Evolutionary conservation across 2,888 invertebrate genomes (phyloP), one percentile per base, ranked within the genome.

Genomic region (Toxonevra muliebris): DNA sequence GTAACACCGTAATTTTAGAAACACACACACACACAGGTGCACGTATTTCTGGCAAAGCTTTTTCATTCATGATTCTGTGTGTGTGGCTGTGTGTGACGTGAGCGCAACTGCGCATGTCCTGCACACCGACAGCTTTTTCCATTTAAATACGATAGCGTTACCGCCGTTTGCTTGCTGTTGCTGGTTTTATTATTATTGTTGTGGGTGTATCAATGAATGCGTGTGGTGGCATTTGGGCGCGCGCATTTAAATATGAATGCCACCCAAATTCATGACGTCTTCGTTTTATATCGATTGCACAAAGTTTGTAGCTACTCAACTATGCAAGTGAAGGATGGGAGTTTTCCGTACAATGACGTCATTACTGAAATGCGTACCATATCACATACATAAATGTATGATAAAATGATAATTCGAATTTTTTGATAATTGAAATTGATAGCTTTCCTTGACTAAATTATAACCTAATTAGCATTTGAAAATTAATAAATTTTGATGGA

Each of bases 221-320:
- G 48, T 48, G 8, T 11, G 48, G 48, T 15, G n/a, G 48, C 48
- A 1, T 10, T 48, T 11, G 1, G 15, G n/a, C 13, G 5, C 48
- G 48, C 48, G 1, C 72, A 68, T 30, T 30, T 30, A 7, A 30
- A 30, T 30, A 30, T 30, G 72, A 73, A 70, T 57, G 69, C 71
- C 74, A 71, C 72, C 74, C 70, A 69, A 73, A 68, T 62, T 72
- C 70, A 79, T 80, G 80, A 81, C 80, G 80, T 81, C 80, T 77
- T 78, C 71, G 76, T 75, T 78, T 70, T 75, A 30, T 30, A 30
- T 76, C 74, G 75, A 76, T 77, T 74, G 8, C 8, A 8, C 15
- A 48, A n/a, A 13, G 52, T 50, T 66, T 42, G 15, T n/a, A 15
- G 40, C 42, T 15, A 17, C 59, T n/a, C 20, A n/a, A 13, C 40